Conservation (phyloP, 1,140 invertebrate genomes). For the Thaumetopoea pityocampa region DNA sequence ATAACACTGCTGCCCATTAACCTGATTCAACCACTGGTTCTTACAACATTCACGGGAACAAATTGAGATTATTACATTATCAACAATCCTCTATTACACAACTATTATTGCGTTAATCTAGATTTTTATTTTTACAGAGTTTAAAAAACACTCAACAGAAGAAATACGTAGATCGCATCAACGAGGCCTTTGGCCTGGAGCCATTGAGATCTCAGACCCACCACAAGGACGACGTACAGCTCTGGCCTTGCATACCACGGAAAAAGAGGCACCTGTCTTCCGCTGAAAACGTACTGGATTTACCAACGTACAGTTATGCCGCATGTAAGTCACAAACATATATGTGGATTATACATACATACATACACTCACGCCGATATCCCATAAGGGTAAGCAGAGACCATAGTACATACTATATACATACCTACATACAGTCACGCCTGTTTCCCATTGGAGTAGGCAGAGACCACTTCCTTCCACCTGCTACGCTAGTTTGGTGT, state of each 20-base stretch:
- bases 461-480: too few species aligned
- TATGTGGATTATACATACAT: too few species aligned
- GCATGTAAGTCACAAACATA: slow-evolving; percentile 57
- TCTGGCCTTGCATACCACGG: slow-evolving; percentile 53
- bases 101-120: too few species aligned
- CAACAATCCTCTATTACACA: too few species aligned
- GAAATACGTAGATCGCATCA: slow-evolving; percentile 39
- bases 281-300: slow-evolving; percentile 55
- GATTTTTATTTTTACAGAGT: slow-evolving; percentile 37
- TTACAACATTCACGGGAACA: too few species aligned
- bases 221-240: slow-evolving; percentile 4
- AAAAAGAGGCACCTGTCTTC: slow-evolving; percentile 44
- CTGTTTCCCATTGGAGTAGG: too few species aligned
- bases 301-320: slow-evolving; percentile 50
- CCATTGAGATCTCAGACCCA: slow-evolving; percentile 9
- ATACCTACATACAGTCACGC: too few species aligned
- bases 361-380: too few species aligned
- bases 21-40: not conserved
- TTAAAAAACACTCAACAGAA: slow-evolving; percentile 37
- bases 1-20: too few species aligned
- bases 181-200: slow-evolving; percentile 41
- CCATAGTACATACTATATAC: too few species aligned
- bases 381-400: too few species aligned
- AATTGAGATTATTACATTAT: not conserved
- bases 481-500: too few species aligned